Evolutionary conservation across 1,140 invertebrate species (phyloP).

Genomic region (Aphelinus atriplicis): DNA sequence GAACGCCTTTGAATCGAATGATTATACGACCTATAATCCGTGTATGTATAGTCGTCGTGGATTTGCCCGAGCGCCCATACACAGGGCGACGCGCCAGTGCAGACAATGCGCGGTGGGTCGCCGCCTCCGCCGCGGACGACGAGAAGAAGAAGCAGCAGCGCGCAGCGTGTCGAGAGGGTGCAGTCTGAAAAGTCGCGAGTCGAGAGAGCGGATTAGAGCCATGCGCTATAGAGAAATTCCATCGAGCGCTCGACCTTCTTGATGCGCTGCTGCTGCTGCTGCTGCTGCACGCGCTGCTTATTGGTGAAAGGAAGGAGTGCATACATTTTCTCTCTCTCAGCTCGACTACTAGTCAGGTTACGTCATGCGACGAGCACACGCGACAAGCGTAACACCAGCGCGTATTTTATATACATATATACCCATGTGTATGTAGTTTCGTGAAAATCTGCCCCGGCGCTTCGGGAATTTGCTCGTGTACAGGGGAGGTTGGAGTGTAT

Average conservation of each 20-base stretch:
- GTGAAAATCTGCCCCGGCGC: no score
- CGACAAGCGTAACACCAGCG: not conserved
- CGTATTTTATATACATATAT: no score
- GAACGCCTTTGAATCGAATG: no score
- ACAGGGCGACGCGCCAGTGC: no score
- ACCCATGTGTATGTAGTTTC: no score
- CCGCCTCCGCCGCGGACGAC: slow-evolving; percentile 12
- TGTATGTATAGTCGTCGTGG: no score
- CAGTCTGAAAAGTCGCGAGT: no score
- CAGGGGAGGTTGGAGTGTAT: no score
- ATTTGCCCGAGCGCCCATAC: not conserved
- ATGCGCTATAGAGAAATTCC: slow-evolving; percentile 34
- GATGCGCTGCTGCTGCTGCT: slow-evolving; percentile 16
- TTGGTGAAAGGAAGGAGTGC: slow-evolving; percentile 32
- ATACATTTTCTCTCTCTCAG: not conserved
- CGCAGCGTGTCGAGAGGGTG: no score
- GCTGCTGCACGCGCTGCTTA: not conserved
- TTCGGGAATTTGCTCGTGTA: no score
- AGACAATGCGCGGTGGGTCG: not conserved
- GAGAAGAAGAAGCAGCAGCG: slow-evolving; percentile 9
- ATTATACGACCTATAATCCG: no score
- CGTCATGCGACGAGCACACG: slow-evolving; percentile 7
- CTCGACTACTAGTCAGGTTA: slow-evolving; percentile 9
- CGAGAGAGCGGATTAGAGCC: slow-evolving; percentile 17
- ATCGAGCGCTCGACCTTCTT: slow-evolving; percentile 33